Base-by-base conservation (phyloP, 1,140 invertebrate species). In the Agrilus planipennis region DNA sequence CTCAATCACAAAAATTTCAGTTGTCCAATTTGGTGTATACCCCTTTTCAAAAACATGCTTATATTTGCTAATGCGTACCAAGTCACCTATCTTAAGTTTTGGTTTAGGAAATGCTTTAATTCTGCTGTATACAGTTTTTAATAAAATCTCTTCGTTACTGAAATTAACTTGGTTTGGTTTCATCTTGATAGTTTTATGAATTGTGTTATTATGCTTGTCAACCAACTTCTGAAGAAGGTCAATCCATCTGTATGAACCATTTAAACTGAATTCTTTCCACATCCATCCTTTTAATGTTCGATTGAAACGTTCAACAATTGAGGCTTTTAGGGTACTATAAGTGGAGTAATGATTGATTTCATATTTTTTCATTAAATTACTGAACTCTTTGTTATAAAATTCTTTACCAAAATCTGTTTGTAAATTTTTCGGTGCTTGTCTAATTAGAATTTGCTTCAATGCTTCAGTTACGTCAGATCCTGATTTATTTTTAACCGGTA, bases 261-360 rank as follows among this genome's bases (percentile, higher is more conserved):
- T 35, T 31, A 53, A 36, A 23, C 53, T 62, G 43, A 67, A 63
- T 37, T 55, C 46, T 42, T 51, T 51, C 38, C 41, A 66, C 45
- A 69, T 53, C 42, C 40, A 48, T 11, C 43, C 39, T 56, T 63
- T 64, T 23, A 69, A 35, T 19, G 58, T 50, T 30, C 44, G 23
- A 23, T 44, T 50, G 18, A 52, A 34, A 16, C 44, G 25, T 40
- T 50, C 50, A 39, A 40, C 42, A 30, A 50, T 42, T 3, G 41
- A 45, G n/a, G 49, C 49, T 41, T 52, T 50, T 21, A 41, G 49
- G 18, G 34, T 22, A 19, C 22, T 49, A 17, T 31, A 35, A 6
- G 50, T 50, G 21, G 20, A 39, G 45, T 47, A 52, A 27, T 42
- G 31, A 27, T 52, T 46, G 21, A 52, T 44, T 20, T 36, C 36